Conservation (phyloP, 2,888 invertebrate genomes). For the Eupithecia insigniata region DNA sequence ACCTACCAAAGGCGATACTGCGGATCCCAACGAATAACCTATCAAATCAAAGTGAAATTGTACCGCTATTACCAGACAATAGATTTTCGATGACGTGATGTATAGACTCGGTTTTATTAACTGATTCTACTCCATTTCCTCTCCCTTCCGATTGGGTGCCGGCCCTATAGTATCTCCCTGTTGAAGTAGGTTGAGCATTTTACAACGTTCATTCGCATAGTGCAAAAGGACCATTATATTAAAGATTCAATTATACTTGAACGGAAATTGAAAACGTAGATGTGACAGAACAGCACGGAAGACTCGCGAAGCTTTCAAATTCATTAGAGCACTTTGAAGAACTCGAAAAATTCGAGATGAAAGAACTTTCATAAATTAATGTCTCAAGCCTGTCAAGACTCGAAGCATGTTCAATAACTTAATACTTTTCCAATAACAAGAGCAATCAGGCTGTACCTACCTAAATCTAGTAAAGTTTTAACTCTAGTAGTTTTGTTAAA, state of each 20-base stretch:
- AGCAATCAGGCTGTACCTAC: background rate
- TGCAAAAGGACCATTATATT: conserved; percentile 52
- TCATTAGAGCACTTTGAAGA: background rate
- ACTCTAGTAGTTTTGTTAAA: conserved; percentile 33
- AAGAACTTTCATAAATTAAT: conserved; percentile 2
- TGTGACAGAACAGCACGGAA: conserved; percentile 52
- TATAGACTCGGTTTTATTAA: conserved; percentile 1
- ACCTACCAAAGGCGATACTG: background rate
- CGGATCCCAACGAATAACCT: background rate
- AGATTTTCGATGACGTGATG: conserved; percentile 9
- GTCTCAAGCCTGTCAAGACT: background rate
- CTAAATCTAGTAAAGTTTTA: conserved; percentile 22
- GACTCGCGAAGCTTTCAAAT: conserved; percentile 48
- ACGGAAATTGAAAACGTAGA: conserved; percentile 74
- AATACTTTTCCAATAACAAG: background rate
- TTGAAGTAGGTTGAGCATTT: conserved; percentile 1
- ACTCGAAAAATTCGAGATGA: conserved; percentile 1
- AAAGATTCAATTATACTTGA: conserved; percentile 72
- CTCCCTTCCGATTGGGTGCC: conserved; percentile 5
- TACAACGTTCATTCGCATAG: conserved; percentile 20
- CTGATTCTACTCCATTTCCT: conserved; percentile 6
- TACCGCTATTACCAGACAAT: conserved; percentile 6
- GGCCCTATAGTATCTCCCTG: conserved; percentile 4
- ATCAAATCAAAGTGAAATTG: conserved; percentile 7
- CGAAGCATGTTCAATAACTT: background rate